Conservation (phyloP, 2,113 vertebrate genomes). For the Neogobius melanostomus region DNA sequence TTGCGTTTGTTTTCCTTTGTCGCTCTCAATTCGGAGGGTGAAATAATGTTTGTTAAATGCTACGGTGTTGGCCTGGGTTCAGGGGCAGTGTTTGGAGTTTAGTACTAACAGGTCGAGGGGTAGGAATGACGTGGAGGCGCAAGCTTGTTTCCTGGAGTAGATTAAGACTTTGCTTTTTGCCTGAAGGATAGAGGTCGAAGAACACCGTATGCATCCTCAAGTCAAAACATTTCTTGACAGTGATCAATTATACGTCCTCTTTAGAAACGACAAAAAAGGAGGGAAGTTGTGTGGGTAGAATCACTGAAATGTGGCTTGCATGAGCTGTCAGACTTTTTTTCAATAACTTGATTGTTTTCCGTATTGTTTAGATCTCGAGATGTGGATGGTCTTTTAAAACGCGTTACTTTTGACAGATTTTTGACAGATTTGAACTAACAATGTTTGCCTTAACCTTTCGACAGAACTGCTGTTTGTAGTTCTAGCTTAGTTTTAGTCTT, state of each 20-base stretch:
- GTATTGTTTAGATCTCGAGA: no score
- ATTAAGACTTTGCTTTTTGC: constrained; percentile 26
- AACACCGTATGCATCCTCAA: neutral
- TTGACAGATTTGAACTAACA: no score
- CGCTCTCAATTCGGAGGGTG: constrained; percentile 57
- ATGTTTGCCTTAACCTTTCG: no score
- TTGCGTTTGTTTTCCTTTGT: constrained; percentile 70
- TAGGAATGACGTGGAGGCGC: constrained; percentile 51
- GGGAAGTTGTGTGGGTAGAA: no score
- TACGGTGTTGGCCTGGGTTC: constrained; percentile 27
- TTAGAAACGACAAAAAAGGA: neutral
- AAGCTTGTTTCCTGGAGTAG: constrained; percentile 61
- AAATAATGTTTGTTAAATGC: constrained; percentile 70
- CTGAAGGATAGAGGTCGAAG: constrained; percentile 15
- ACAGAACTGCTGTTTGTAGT: no score
- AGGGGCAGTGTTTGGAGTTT: constrained; percentile 52
- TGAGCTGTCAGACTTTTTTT: no score
- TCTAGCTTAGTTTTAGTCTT: no score
- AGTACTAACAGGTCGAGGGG: constrained; percentile 30
- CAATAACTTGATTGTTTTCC: no score
- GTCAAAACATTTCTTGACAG: neutral
- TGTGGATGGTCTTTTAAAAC: no score
- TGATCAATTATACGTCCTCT: neutral
- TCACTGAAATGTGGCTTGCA: no score
- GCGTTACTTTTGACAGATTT: no score